phyloP scores from a whole-genome alignment of 2,888 invertebrate species.

The Seira sanloemensis region DNA sequence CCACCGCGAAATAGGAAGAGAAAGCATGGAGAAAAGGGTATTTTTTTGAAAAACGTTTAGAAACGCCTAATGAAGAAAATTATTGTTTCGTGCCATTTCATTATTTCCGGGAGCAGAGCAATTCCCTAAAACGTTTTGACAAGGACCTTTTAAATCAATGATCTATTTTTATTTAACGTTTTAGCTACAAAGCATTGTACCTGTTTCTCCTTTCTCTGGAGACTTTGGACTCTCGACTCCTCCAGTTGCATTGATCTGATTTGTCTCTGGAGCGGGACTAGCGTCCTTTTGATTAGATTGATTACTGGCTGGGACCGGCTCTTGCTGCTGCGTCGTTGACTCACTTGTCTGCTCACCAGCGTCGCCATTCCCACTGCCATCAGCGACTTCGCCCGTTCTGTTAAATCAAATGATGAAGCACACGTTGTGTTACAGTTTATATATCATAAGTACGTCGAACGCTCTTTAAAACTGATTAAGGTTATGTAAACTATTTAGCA shows the following conservation, averaged over 20 bases:
- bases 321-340: constrained; percentile 18
- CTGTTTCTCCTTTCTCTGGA: constrained; percentile 59
- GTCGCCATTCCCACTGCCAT: constrained; percentile 53
- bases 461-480: background rate
- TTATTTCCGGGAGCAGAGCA: background rate
- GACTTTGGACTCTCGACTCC: constrained; percentile 55
- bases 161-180: too few relatives aligned
- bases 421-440: too few relatives aligned
- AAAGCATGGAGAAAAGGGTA: background rate
- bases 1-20: background rate
- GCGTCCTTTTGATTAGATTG: constrained; percentile 59
- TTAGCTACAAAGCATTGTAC: constrained; percentile 12
- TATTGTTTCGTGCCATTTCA: background rate
- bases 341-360: constrained; percentile 41
- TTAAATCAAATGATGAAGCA: background rate
- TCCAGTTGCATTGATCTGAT: constrained; percentile 20
- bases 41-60: background rate
- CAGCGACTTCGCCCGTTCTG: constrained; percentile 60
- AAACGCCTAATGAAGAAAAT: background rate
- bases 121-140: background rate
- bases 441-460: background rate
- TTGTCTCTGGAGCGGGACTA: constrained; percentile 67
- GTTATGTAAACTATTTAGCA: background rate
- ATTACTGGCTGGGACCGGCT: constrained; percentile 20
- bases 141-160: background rate